Conservation (phyloP, 2,797 vertebrate species). For the Lagorchestes hirsutus region DNA sequence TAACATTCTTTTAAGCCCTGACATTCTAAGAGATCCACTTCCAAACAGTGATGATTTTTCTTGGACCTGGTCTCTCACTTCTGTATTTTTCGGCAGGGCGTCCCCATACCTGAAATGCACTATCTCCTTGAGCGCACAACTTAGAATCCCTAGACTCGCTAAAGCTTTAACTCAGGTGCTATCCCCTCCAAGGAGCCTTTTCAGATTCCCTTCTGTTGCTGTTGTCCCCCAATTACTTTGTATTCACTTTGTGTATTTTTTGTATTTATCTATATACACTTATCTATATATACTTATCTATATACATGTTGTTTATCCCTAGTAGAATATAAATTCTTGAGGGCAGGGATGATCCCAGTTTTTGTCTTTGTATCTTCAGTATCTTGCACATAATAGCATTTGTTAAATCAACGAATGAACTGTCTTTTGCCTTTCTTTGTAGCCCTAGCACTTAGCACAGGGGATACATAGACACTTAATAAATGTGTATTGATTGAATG, state of each 20-base stretch:
- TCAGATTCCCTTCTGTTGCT: background rate
- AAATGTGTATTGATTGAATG: background rate
- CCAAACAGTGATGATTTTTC: background rate
- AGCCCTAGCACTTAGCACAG: background rate
- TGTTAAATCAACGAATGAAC: background rate
- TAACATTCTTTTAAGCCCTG: background rate
- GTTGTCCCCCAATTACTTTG: background rate
- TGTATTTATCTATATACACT: background rate
- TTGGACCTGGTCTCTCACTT: background rate
- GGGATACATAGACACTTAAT: background rate
- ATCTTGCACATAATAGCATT: background rate
- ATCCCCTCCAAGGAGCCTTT: background rate
- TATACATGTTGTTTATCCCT: background rate
- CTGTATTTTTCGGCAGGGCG: background rate
- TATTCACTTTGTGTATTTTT: background rate
- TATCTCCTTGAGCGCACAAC: background rate
- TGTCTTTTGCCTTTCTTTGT: background rate
- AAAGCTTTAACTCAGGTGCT: background rate
- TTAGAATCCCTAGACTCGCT: background rate
- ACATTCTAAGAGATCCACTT: background rate
- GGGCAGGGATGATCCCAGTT: background rate
- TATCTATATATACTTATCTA: background rate
- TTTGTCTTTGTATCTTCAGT: background rate
- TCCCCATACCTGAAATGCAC: background rate
- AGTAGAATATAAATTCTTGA: background rate